Conservation (phyloP, 2,888 invertebrate genomes). For the Phaedon cochleariae region DNA sequence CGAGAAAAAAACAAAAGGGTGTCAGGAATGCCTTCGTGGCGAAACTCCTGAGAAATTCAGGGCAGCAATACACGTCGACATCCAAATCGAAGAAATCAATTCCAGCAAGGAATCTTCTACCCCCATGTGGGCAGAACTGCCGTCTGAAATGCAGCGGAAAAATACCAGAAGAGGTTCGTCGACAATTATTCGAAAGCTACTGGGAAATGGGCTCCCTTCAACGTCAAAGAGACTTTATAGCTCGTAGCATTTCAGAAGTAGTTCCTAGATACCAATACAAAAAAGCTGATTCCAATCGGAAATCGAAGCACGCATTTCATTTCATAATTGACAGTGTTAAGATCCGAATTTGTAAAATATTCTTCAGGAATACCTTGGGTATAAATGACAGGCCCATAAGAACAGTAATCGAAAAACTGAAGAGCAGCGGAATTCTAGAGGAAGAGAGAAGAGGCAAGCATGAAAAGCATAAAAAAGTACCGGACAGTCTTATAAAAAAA, state of each 20-base stretch:
- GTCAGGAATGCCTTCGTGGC: too few species aligned
- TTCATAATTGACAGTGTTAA: neutral
- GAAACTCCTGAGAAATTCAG: too few species aligned
- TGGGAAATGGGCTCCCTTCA: constrained; percentile 9
- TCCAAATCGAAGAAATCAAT: too few species aligned
- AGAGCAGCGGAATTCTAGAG: constrained; percentile 38
- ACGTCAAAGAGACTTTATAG: constrained; percentile 21
- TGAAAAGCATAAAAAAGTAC: constrained; percentile 39
- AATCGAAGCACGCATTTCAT: constrained; percentile 11
- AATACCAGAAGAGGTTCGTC: too few species aligned
- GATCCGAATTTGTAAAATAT: constrained; percentile 18
- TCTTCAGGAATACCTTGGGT: constrained; percentile 1
- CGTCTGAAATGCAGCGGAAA: too few species aligned
- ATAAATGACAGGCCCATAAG: constrained; percentile 15
- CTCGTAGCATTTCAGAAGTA: constrained; percentile 13
- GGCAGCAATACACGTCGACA: too few species aligned
- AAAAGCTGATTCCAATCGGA: constrained; percentile 13
- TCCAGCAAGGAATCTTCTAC: too few species aligned
- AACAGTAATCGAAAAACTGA: constrained; percentile 26
- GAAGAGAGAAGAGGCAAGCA: constrained; percentile 47
- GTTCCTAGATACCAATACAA: constrained; percentile 20
- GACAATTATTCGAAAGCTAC: constrained; percentile 7
- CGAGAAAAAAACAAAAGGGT: too few species aligned
- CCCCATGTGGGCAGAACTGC: too few species aligned
- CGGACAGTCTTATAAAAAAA: constrained; percentile 43